These are phyloP conservation scores for Lepidocyrtinus sp. DNA, from an alignment of 2,888 invertebrate genomes.

Conservation along the genomic window DNA sequence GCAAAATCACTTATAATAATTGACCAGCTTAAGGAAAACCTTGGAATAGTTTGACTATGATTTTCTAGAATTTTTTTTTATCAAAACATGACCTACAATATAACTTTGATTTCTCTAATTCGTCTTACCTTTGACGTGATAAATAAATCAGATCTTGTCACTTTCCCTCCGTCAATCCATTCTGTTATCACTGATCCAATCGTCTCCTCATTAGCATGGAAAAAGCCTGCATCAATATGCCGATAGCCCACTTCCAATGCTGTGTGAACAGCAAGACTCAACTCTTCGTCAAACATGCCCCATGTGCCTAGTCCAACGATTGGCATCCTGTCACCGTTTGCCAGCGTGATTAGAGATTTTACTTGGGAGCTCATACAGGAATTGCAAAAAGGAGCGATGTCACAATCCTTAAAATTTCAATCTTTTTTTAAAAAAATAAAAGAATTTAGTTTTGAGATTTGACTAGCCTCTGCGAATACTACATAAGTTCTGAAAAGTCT, in stretches of 20 bases:
- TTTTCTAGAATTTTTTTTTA: too few relatives aligned
- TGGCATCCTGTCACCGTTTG: constrained; percentile 77
- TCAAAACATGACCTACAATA: too few relatives aligned
- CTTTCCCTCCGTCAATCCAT: constrained; percentile 80
- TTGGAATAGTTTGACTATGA: neutral
- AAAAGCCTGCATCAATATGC: constrained; percentile 86
- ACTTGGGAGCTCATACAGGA: constrained; percentile 42
- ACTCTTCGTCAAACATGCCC: constrained; percentile 51
- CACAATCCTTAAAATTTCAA: too few relatives aligned
- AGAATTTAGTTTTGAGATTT: neutral
- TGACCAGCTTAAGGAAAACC: neutral
- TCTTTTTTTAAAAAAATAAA: neutral
- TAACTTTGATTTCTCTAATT: too few relatives aligned
- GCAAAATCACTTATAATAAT: neutral
- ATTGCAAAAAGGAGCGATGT: too few relatives aligned
- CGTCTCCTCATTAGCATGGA: constrained; percentile 83
- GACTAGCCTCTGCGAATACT: neutral
- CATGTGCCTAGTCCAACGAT: constrained; percentile 41
- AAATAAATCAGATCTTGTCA: constrained; percentile 84
- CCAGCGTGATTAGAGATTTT: constrained; percentile 33
- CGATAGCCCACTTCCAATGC: constrained; percentile 86
- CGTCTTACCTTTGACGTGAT: constrained; percentile 84
- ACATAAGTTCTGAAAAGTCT: neutral
- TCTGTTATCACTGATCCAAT: constrained; percentile 83
- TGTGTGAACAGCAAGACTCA: constrained; percentile 78